Evolutionary conservation across 2,888 invertebrate species (phyloP), one percentile per base, ranked within the genome.

Genomic region (Thymelicus lineola): DNA sequence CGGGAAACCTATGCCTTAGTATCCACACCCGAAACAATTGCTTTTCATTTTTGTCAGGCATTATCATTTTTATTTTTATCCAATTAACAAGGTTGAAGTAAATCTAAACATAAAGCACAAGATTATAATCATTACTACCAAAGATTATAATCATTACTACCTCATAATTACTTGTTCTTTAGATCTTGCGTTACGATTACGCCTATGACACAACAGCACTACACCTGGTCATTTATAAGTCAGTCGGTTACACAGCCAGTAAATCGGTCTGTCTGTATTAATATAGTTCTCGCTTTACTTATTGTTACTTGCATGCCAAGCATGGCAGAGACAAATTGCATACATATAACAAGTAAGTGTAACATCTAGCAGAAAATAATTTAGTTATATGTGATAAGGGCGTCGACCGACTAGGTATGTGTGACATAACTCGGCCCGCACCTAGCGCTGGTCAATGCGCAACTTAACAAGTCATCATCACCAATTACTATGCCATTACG

Each of bases 381-480:
- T 55, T 12, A 28, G 28, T 55, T 57, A 57, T 7, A 57, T 62
- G 57, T 62, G 55, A 62, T 62, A 74, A 72, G 72, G 72, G 67
- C 75, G 69, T 71, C 72, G 75, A 75, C 79, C 75, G 71, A 64
- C 63, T 57, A 68, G 74, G 72, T 71, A 72, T 74, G 74, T 71
- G 63, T 86, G 87, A 86, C 88, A 86, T 86, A 86, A 85, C 82
- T 79, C 78, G 46, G 63, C 63, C 69, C 63, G 69, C 57, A 63
- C 68, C 68, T 62, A 42, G 46, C 62, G 45, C 46, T 82, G 83
- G 84, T 82, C 83, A 83, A 82, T 84, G 78, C 80, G 84, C 84
- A 84, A 82, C 79, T 80, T 81, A 83, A 86, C 83, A 82, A 81
- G 74, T 82, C 85, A 82, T 84, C 86, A 85, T 36, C 14, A n/a